Evolutionary conservation across 2,113 vertebrate genomes (phyloP).

Genomic region (Copsychus sechellarum): DNA sequence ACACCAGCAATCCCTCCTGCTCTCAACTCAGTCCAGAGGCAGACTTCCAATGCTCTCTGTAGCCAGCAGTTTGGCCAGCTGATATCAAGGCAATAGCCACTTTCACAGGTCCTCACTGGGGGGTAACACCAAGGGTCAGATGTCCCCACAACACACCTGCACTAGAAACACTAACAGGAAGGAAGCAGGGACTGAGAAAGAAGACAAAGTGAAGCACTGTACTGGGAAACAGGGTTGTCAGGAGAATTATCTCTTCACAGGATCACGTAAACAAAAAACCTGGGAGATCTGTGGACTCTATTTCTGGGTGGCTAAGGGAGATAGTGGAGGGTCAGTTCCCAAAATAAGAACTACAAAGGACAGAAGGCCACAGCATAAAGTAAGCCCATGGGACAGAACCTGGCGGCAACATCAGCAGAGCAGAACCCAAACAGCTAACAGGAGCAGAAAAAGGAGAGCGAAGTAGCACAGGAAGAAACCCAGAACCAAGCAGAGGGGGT

Average conservation of each 20-base stretch:
- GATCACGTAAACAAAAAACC: background rate
- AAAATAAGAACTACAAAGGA: background rate
- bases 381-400: background rate
- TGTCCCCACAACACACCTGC: accelerated
- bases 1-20: background rate
- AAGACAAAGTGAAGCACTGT: background rate
- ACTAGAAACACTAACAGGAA: background rate
- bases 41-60: background rate
- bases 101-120: background rate
- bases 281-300: background rate
- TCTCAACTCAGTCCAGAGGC: background rate
- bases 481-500: background rate
- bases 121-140: background rate
- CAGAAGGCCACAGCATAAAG: background rate
- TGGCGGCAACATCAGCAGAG: background rate
- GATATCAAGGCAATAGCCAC: background rate
- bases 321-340: background rate
- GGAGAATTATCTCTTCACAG: background rate
- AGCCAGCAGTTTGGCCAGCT: background rate
- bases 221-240: background rate
- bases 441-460: background rate
- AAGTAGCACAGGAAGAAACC: background rate
- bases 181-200: background rate
- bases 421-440: background rate
- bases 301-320: background rate